These are phyloP conservation scores for Chaetoderma sp. DNA, from an alignment of 2,888 invertebrate genomes.

Conservation along the genomic window DNA sequence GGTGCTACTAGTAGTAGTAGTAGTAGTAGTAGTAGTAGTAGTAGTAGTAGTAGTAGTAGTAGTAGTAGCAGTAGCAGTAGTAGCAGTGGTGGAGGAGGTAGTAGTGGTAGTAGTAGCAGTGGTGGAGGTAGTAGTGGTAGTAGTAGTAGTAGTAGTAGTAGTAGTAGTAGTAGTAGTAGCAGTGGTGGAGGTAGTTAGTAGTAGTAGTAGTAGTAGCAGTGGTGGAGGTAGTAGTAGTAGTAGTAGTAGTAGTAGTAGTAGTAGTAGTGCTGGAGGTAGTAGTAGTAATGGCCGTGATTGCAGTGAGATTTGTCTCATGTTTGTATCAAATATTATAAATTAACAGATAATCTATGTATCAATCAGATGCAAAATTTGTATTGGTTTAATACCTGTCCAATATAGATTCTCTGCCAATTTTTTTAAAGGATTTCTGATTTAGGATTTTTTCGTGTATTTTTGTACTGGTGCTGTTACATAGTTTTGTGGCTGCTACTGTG, in stretches of 20 bases:
- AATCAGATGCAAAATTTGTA: too few species aligned
- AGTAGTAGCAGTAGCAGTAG: constrained; percentile 15
- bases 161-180: constrained; percentile 14
- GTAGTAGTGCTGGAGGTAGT: too few species aligned
- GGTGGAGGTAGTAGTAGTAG: constrained; percentile 11
- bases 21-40: constrained; percentile 6
- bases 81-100: constrained; percentile 3
- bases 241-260: constrained; percentile 14
- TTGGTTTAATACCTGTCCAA: too few species aligned
- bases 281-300: too few species aligned
- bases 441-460: too few species aligned
- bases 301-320: too few species aligned
- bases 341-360: not conserved
- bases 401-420: too few species aligned
- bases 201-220: constrained; percentile 11
- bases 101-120: constrained; percentile 8
- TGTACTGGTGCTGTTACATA: too few species aligned
- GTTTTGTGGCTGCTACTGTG: too few species aligned
- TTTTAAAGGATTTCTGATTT: too few species aligned
- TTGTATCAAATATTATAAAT: too few species aligned
- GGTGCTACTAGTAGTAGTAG: constrained; percentile 3
- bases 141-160: constrained; percentile 15
- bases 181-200: constrained; percentile 2
- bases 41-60: constrained; percentile 14
- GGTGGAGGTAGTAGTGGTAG: constrained; percentile 2